Evolutionary conservation across 1,140 invertebrate species (phyloP), one percentile per base, ranked within the genome.

Genomic region (Leptoteleia sp.): DNA sequence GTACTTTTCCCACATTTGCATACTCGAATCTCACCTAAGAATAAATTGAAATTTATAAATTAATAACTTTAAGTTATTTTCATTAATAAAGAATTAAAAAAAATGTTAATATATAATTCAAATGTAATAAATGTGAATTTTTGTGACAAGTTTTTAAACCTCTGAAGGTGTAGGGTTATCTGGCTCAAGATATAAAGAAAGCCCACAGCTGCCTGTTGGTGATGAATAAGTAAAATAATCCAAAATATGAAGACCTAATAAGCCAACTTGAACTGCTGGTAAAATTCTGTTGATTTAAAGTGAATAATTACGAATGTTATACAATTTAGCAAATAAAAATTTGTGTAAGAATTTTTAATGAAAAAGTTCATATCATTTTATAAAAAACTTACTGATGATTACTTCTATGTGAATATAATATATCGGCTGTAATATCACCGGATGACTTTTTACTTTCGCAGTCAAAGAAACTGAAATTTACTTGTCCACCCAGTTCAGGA

Each of bases 141-240:
- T n/a, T n/a, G n/a, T n/a, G n/a, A n/a, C n/a, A n/a, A n/a, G n/a
- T n/a, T n/a, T n/a, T n/a, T n/a, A n/a, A n/a, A 88, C 87, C 81
- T 89, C 87, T 8, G 85, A 84, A 11, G 81, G 83, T 45, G 62
- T 45, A 3, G 78, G 11, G 68, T 75, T 84, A 27, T 82, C 77
- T 40, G 86, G 81, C 35, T 86, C 85, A 27, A 89, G 72, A 38
- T 86, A 86, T 33, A 81, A 62, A 13, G 84, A 75, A 38, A 88
- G 37, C 27, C 90, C 90, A 62, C 90, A 91, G 13, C 87, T 90
- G 6, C 89, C 89, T 62, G 84, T 84, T 29, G 89, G 87, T n/a
- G 90, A 89, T 22, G 90, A 78, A 50, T 90, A 91, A 29, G 85
- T 87, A 37, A 89, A 88, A 54, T 91, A 90, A 76, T 91, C 89